Conservation (phyloP, 2,113 vertebrate genomes). For the Mormyrus lacerda region DNA sequence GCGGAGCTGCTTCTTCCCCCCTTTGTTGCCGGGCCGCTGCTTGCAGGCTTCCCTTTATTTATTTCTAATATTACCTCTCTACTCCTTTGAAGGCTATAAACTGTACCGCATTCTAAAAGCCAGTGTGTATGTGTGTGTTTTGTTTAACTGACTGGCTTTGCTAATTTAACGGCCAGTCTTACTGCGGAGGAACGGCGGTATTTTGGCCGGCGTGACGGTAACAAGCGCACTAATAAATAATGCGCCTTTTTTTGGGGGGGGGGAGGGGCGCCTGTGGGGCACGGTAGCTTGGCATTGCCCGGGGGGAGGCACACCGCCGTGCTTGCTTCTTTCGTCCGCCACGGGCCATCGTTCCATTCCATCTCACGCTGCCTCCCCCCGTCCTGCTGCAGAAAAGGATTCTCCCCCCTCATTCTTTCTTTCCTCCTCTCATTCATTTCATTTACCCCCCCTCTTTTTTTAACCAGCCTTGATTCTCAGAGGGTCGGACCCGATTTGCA, state of each 20-base stretch:
- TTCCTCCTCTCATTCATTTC: conserved; percentile 45
- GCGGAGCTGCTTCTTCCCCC: background rate
- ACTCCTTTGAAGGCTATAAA: background rate
- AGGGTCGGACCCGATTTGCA: conserved; percentile 92
- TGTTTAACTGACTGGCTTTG: background rate
- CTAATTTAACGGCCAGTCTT: background rate
- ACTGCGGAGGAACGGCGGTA: background rate
- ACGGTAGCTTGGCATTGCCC: background rate
- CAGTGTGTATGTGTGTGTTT: background rate
- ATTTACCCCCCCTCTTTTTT: conserved; percentile 52
- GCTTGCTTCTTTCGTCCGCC: background rate
- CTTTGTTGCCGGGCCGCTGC: background rate
- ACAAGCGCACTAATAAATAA: background rate
- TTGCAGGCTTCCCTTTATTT: background rate
- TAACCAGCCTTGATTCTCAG: conserved; percentile 63
- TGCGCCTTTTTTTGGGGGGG: background rate
- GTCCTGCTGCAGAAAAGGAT: conserved; percentile 18
- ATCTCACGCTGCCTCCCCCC: background rate
- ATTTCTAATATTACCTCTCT: background rate
- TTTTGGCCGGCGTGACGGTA: background rate
- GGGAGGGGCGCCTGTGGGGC: background rate
- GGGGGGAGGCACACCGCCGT: background rate
- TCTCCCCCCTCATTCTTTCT: conserved; percentile 24
- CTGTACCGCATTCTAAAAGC: background rate
- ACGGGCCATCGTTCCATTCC: background rate